Base-by-base conservation (phyloP, 2,797 vertebrate species). In the Dermochelys coriacea region DNA sequence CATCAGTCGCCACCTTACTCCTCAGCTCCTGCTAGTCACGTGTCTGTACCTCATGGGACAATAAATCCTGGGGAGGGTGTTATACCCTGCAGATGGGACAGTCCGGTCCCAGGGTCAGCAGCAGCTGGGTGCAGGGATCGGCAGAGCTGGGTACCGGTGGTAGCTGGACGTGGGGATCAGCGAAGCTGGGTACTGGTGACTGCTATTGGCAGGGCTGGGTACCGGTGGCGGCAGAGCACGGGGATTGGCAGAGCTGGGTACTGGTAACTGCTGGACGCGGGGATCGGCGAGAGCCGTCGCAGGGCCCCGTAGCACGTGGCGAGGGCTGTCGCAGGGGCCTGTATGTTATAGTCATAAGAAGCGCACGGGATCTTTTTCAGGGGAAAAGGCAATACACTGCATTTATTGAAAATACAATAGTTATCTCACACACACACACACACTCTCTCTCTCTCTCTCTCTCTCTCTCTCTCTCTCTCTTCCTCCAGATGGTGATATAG, bases 1-100 rank as follows among this genome's bases (percentile, higher is more conserved):
- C 96, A 96, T 64, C 93, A 31, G 10, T 95, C 93, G 93, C 84
- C 93, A 89, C 93, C 96, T 90, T 92, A 80, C 79, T 64, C 34
- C 15, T 7, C 31, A 1, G 84, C 82, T 25, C 84, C 37, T 8
- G 2, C 80, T 1, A 37, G 2, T 96, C 96, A 96, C 89, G 91
- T 93, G 95, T 78, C 79, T 93, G 86, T 88, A 51, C 78, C 85
- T 86, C 90, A 91, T 16, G 71, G 6, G 27, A 85, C 93, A 50
- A 96, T 93, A 95, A 96, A 94, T 88, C 1, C 49, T n/a, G 0
- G 57, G 64, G 85, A 74, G 0, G 52, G 0, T 21, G 81, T 81
- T 57, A 64, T 29, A 2, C 8, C 61, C 34, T 18, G 8, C 34
- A n/a, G 61, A n/a, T 18, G 71, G 85, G 92, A 49, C 91, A 87